Evolutionary conservation across 1,140 invertebrate genomes (phyloP), one percentile per base, ranked within the genome.

Genomic region (Cotesia typhae): DNA sequence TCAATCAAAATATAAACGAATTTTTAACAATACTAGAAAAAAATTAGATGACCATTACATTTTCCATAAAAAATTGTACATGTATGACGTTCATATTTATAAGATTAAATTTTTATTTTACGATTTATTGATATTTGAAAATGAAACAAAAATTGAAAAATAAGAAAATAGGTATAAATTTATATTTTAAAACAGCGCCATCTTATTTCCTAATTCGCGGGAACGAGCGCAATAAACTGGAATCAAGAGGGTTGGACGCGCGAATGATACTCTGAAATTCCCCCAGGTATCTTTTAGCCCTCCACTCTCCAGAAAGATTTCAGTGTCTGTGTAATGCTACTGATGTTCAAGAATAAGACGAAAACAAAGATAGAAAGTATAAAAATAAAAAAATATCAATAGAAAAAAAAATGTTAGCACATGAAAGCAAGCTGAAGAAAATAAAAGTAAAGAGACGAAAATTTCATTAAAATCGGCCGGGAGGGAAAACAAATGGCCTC

Each of bases 151-250:
- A 28, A 28, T 28, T 28, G 28, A 28, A 28, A 28, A 28, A 28
- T 28, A 28, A 28, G 28, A 28, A 28, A 28, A 28, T 28, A 28
- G 14, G 17, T 41, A 37, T 52, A 47, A 3, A 35, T 51, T 12
- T 6, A 6, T 52, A 51, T 67, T 51, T 20, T 20, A 28, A 35
- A 35, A 10, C 35, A 20, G n/a, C 14, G 17, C 38, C 41, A 28
- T 35, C 66, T 67, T 67, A 20, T 12, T 67, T 67, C 28, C 51
- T 67, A 67, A 67, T 67, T 67, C 66, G 66, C 51, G 51, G 51
- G 51, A 67, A 67, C 51, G 66, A 67, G 47, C 66, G 51, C 66
- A 41, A 67, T 67, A 67, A 67, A 67, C 20, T 41, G 66, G 52
- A 67, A 67, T 67, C 66, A 67, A 41, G 51, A 67, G 51, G 66